Conservation (phyloP, 2,888 invertebrate genomes). For the Drosophila bunnanda region DNA sequence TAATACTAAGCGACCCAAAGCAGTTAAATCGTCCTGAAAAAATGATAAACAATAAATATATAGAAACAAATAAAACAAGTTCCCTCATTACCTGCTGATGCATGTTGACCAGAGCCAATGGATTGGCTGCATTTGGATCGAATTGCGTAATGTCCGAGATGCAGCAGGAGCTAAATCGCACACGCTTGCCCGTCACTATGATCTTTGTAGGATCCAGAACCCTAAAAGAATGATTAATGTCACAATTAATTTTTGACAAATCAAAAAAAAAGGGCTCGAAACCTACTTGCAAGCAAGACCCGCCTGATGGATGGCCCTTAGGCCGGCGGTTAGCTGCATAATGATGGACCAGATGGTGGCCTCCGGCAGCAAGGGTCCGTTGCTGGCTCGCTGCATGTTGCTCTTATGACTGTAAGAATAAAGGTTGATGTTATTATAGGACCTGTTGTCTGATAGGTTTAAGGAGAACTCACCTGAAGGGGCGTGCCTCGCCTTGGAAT, state of each 20-base stretch:
- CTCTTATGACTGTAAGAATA: conserved; percentile 83
- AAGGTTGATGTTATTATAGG: background rate
- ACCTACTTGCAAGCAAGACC: conserved; percentile 87
- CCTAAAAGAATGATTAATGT: conserved; percentile 84
- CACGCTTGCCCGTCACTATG: conserved; percentile 90
- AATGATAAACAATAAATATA: background rate
- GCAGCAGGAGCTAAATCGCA: conserved; percentile 92
- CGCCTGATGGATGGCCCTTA: conserved; percentile 94
- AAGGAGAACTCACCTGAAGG: conserved; percentile 82
- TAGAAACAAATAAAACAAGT: background rate
- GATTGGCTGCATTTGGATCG: conserved; percentile 89
- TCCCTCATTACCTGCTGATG: conserved; percentile 86
- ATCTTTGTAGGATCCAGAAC: conserved; percentile 97
- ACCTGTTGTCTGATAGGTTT: background rate
- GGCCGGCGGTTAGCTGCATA: conserved; percentile 96
- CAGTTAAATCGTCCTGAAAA: conserved; percentile 92
- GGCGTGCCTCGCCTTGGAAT: conserved; percentile 91
- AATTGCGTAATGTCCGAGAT: conserved; percentile 92
- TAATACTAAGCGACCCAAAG: conserved; percentile 95
- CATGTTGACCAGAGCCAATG: conserved; percentile 88
- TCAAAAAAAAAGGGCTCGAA: accelerated
- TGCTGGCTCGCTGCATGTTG: conserved; percentile 86
- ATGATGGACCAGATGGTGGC: conserved; percentile 97
- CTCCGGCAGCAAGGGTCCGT: conserved; percentile 93
- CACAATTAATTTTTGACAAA: too few relatives aligned